phyloP scores from a whole-genome alignment of 2,888 invertebrate genomes.

The Ctena decussata region DNA sequence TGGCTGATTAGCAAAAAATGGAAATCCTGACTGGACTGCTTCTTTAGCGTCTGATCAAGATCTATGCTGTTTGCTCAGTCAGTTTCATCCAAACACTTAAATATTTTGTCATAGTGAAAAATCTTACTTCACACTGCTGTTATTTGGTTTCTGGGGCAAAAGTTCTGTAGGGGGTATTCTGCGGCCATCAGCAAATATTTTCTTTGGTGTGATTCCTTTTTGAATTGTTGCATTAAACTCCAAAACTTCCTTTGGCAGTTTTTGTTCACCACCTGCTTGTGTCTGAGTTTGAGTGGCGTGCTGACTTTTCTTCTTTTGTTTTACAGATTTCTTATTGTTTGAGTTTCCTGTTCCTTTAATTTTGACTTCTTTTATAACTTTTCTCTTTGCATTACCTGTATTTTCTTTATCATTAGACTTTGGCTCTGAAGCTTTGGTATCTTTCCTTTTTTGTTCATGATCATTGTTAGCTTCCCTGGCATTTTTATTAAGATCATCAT shows the following conservation, averaged over 20 bases:
- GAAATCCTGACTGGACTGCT: too few species aligned
- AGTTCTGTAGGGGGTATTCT: constrained; percentile 82
- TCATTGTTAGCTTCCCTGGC: not conserved
- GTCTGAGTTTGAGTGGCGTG: not conserved
- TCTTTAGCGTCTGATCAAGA: too few species aligned
- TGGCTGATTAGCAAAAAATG: too few species aligned
- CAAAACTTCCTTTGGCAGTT: constrained; percentile 69
- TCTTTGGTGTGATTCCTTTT: constrained; percentile 76
- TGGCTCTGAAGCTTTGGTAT: not conserved
- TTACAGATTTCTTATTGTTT: not conserved
- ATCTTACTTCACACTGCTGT: constrained; percentile 80
- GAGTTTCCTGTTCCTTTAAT: not conserved
- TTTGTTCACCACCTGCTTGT: not conserved
- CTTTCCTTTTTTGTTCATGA: not conserved
- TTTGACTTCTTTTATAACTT: not conserved
- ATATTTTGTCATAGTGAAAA: too few species aligned
- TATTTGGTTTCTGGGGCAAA: constrained; percentile 79
- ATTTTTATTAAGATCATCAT: not conserved
- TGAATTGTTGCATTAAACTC: constrained; percentile 77
- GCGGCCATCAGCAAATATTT: constrained; percentile 81
- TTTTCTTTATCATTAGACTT: not conserved
- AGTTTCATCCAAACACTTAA: too few species aligned
- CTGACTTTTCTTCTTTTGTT: not conserved
- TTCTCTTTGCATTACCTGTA: not conserved
- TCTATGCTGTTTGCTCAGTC: too few species aligned